These are phyloP conservation scores for Bombus superbus DNA, from an alignment of 1,140 invertebrate species.

Conservation along the genomic window DNA sequence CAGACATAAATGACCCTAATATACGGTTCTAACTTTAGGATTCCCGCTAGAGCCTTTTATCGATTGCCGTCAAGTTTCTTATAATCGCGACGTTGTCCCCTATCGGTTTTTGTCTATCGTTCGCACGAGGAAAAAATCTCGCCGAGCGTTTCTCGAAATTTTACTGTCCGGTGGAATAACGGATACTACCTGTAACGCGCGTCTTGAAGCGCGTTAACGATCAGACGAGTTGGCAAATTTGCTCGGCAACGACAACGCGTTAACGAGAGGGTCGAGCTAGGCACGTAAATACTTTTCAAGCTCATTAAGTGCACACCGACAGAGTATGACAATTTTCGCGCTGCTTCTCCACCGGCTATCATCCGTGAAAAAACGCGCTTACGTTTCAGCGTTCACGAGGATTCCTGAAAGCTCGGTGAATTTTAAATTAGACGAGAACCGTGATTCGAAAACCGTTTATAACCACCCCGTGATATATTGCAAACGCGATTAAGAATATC, in stretches of 20 bases:
- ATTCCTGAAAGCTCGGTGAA: not conserved
- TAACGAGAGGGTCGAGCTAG: not conserved
- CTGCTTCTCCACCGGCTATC: not conserved
- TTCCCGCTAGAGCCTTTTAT: constrained; percentile 12
- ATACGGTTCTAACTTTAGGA: constrained; percentile 14
- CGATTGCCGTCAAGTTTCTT: constrained; percentile 10
- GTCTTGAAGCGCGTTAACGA: not conserved
- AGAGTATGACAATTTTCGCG: not conserved
- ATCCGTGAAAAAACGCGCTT: constrained; percentile 8
- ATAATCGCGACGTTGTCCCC: constrained; percentile 8
- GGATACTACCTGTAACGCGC: not conserved
- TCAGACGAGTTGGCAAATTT: not conserved
- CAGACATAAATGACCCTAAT: constrained; percentile 20
- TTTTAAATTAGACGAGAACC: not conserved
- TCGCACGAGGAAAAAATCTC: too few species aligned
- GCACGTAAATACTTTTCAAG: not conserved
- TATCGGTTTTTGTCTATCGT: not conserved
- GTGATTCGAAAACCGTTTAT: not conserved
- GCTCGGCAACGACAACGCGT: not conserved
- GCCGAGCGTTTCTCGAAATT: not conserved
- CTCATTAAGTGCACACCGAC: not conserved
- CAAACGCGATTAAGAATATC: not conserved
- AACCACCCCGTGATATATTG: not conserved
- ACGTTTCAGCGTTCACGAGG: not conserved
- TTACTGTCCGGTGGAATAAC: not conserved